Base-by-base conservation (phyloP, 2,797 vertebrate species). In the Xiphorhynchus erythropygius region DNA sequence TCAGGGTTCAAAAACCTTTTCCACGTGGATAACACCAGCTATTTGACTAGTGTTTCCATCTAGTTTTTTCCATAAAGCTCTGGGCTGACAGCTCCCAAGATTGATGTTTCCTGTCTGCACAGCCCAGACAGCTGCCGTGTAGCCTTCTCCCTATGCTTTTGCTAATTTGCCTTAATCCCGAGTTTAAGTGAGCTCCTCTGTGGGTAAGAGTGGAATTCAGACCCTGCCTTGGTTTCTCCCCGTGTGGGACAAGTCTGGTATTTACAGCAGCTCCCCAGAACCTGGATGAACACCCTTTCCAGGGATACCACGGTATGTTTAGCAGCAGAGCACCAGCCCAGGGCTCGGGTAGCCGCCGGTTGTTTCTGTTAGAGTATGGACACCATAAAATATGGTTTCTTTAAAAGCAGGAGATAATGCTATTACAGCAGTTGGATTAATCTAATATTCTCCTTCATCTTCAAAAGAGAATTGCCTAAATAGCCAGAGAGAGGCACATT, bases 371-470 rank as follows among this genome's bases (percentile, higher is more conserved):
- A 7, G 18, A 63, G 68, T 16, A 76, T 0, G 1, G 65, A 81
- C 0, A 0, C 80, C 74, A 27, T 93, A 79, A 94, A 95, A 94
- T 18, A 90, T 6, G 8, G 76, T 95, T 93, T 67, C 84, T 94
- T 94, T 93, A 76, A 88, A 94, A 89, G 89, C 84, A 73, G 77
- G 55, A 90, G 77, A 87, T 95, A 93, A 97, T 71, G 71, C 53
- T 49, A 60, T 93, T 93, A 81, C 24, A 94, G 93, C 91, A 91
- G 74, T 93, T 94, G 83, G 89, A 63, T 93, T 95, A 96, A 96
- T 96, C 95, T 94, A 95, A 93, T 95, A 95, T 92, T 91, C 85
- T 79, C 77, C 92, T 93, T 91, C 85, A 76, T 96, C 84, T 84
- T 91, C 76, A 79, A 79, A 89, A 88, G 92, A 71, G 87, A 94